These are phyloP conservation scores for Oryzias melastigma DNA, from an alignment of 2,113 vertebrate genomes.

Conservation along the genomic window DNA sequence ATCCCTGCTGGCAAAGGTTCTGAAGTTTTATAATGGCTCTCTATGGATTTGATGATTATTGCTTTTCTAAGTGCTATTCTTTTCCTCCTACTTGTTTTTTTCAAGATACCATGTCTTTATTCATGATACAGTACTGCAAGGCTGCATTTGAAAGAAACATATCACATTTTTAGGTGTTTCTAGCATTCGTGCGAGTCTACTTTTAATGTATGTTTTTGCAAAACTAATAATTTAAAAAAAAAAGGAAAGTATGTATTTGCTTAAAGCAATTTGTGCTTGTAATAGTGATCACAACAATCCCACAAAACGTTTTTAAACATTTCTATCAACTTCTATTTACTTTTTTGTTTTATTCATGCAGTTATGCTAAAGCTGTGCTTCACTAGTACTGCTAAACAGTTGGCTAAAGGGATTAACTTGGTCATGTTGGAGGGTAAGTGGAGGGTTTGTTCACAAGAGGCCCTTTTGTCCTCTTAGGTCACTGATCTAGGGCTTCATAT, in stretches of 20 bases:
- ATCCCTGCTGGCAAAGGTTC: constrained; percentile 65
- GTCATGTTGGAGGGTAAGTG: constrained; percentile 66
- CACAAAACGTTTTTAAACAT: too few relatives aligned
- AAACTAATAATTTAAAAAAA: too few relatives aligned
- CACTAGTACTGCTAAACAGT: constrained; percentile 52
- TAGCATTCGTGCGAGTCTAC: constrained; percentile 6
- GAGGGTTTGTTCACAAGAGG: constrained; percentile 65
- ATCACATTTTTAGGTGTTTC: constrained; percentile 1
- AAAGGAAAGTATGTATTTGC: too few relatives aligned
- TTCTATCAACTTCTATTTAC: too few relatives aligned
- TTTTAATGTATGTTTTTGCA: not conserved
- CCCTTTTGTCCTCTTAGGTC: constrained; percentile 65
- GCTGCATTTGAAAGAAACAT: constrained; percentile 9
- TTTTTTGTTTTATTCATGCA: constrained; percentile 12
- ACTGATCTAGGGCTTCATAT: constrained; percentile 69
- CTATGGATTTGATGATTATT: constrained; percentile 68
- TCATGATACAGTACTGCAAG: constrained; percentile 16
- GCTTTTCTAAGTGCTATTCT: constrained; percentile 57
- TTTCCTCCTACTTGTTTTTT: constrained; percentile 38
- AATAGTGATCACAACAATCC: too few relatives aligned
- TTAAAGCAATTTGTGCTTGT: too few relatives aligned
- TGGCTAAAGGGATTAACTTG: constrained; percentile 71
- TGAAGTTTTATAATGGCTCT: constrained; percentile 64
- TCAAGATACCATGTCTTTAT: constrained; percentile 35
- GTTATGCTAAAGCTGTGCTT: constrained; percentile 63